Percentiles rank a stretch among this genome's conserved stretches.
Conservation (phyloP, 37 sponge, comb jelly and placozoan genomes). For the Chondrilla cf. caribensis region DNA sequence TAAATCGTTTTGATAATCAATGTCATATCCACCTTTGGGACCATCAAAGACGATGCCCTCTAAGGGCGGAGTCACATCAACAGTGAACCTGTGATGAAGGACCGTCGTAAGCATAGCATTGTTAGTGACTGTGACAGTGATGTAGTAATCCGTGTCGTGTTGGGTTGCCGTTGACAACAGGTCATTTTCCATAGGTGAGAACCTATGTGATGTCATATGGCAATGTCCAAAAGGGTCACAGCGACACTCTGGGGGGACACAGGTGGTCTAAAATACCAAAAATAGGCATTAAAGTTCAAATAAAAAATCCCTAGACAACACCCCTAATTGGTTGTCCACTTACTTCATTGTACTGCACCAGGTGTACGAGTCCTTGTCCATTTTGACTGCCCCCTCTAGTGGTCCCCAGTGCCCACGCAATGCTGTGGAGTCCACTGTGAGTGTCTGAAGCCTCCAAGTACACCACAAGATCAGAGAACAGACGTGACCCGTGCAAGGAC, state of each 20-base stretch:
- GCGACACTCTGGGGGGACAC: constrained; percentile 33
- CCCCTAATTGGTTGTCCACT: too few species aligned
- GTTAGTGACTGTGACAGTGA: constrained; percentile 66
- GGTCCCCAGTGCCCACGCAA: constrained; percentile 65
- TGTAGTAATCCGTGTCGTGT: constrained; percentile 70
- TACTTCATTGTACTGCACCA: too few species aligned
- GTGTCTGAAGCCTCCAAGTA: constrained; percentile 47
- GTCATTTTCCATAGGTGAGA: constrained; percentile 28
- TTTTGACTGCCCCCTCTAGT: constrained; percentile 11
- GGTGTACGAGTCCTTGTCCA: constrained; percentile 36
- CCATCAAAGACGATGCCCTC: constrained; percentile 67
- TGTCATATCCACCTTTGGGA: constrained; percentile 22
- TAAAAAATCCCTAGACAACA: background rate
- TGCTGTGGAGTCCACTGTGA: constrained; percentile 53
- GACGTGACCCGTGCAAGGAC: constrained; percentile 34
- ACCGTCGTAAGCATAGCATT: constrained; percentile 51
- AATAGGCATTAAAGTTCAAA: background rate
- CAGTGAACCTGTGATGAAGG: constrained; percentile 44
- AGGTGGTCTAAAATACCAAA: background rate
- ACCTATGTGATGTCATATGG: constrained; percentile 5
- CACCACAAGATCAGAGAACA: constrained; percentile 34
- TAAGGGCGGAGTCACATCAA: constrained; percentile 78
- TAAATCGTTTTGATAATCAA: constrained; percentile 51
- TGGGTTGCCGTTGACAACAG: constrained; percentile 20
- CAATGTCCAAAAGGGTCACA: constrained; percentile 52